phyloP scores from a whole-genome alignment of 1,140 invertebrate genomes.

The Daktulosphaira vitifoliae region DNA sequence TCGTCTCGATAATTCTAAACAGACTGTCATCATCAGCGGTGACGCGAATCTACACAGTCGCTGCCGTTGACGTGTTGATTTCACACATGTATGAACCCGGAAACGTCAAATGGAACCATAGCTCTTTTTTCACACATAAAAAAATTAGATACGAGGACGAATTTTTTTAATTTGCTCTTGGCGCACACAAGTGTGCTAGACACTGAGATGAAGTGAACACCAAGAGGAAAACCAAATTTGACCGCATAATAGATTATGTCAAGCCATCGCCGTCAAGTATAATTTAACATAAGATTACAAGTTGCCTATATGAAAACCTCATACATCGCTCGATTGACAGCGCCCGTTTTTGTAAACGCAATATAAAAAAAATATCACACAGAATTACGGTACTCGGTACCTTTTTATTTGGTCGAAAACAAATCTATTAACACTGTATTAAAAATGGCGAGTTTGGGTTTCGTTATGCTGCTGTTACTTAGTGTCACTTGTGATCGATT shows the following conservation, averaged over 20 bases:
- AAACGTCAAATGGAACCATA: constrained; percentile 24
- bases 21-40: constrained; percentile 29
- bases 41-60: constrained; percentile 7
- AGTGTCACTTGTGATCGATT: too few relatives aligned
- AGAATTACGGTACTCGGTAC: too few relatives aligned
- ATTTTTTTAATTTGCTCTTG: constrained; percentile 9
- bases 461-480: too few relatives aligned
- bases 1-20: constrained; percentile 13
- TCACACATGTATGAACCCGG: constrained; percentile 31
- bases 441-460: too few relatives aligned
- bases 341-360: too few relatives aligned
- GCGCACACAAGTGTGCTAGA: too few relatives aligned
- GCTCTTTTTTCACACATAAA: too few relatives aligned
- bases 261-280: constrained; percentile 13
- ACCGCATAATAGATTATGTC: constrained; percentile 29
- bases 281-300: constrained; percentile 6
- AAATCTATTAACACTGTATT: too few relatives aligned
- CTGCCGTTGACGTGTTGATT: constrained; percentile 31
- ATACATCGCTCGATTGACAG: too few relatives aligned
- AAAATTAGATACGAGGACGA: not conserved
- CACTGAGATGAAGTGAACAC: not conserved
- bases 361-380: too few relatives aligned
- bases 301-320: too few relatives aligned
- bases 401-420: too few relatives aligned
- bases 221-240: constrained; percentile 6